Percentiles rank a stretch among this genome's conserved stretches.
phyloP scores from a whole-genome alignment of 2,113 vertebrate species.

The Pelecanoides urinatrix region DNA sequence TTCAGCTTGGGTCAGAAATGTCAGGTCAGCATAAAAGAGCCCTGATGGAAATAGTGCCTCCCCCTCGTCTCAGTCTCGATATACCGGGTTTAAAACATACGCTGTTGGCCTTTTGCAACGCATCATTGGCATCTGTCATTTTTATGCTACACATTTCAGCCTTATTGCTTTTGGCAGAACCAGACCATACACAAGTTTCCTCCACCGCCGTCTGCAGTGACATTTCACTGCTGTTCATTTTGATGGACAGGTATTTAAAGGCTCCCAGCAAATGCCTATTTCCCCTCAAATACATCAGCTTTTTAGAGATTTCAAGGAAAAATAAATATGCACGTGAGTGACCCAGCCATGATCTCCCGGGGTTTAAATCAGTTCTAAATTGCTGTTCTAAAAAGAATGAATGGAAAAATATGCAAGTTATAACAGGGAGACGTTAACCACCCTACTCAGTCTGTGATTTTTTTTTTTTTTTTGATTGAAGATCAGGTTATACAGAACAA shows the following conservation, averaged over 20 bases:
- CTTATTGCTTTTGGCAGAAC: constrained; percentile 22
- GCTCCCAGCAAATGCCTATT: constrained; percentile 28
- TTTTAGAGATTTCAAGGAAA: neutral
- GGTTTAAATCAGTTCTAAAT: neutral
- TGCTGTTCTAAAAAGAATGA: neutral
- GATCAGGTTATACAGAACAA: constrained; percentile 32
- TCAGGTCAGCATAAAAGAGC: neutral
- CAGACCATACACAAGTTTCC: neutral
- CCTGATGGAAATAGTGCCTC: neutral
- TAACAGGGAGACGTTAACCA: neutral
- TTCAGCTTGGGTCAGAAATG: neutral
- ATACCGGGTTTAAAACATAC: neutral
- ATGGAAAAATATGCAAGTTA: neutral
- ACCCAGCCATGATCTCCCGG: neutral
- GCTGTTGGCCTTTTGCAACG: neutral
- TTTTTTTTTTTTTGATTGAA: neutral
- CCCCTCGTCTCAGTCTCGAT: fast-evolving
- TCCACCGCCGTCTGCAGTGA: neutral
- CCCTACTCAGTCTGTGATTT: neutral
- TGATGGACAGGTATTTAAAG: constrained; percentile 18
- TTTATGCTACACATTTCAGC: neutral
- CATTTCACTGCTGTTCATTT: neutral
- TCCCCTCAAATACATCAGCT: neutral
- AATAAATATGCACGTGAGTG: neutral
- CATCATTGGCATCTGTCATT: neutral